Percentiles rank a stretch among this genome's conserved stretches.
phyloP scores from a whole-genome alignment of 2,888 invertebrate genomes.

The Agrenia bidenticulata region DNA sequence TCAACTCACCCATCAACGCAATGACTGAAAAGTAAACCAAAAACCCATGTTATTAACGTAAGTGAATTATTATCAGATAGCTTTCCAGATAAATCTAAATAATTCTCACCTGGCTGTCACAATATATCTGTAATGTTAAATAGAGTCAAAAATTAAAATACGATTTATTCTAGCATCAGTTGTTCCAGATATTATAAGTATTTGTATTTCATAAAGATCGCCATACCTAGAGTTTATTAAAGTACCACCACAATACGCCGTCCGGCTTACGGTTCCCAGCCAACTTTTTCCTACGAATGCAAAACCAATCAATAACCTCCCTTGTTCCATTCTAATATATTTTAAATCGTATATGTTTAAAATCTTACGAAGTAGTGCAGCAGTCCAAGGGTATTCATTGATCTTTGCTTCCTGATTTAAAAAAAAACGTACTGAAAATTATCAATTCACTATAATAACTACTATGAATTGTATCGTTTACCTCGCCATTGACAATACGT shows the following conservation, averaged over 20 bases:
- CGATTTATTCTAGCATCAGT: too few relatives aligned
- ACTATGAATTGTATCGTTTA: background rate
- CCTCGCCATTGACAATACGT: slow-evolving; percentile 40
- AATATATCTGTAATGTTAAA: slow-evolving; percentile 12
- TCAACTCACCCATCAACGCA: slow-evolving; percentile 49
- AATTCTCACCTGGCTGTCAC: slow-evolving; percentile 32
- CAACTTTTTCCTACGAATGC: slow-evolving; percentile 33
- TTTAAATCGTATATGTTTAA: background rate
- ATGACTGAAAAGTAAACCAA: slow-evolving; percentile 29
- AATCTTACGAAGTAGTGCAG: slow-evolving; percentile 27
- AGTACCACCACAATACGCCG: slow-evolving; percentile 38
- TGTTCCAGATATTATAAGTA: background rate
- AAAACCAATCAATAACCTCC: too few relatives aligned
- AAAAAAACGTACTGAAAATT: background rate
- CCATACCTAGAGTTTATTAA: slow-evolving; percentile 44
- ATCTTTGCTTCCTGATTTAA: slow-evolving; percentile 38
- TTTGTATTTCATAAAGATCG: slow-evolving; percentile 13
- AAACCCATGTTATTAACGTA: background rate
- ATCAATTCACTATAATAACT: background rate
- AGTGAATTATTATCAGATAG: background rate
- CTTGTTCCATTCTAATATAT: background rate
- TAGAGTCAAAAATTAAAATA: too few relatives aligned
- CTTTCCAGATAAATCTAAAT: background rate
- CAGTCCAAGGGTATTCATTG: slow-evolving; percentile 49
- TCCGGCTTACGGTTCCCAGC: slow-evolving; percentile 34